A percentile compares a stretch with the other conserved stretches of the same genome.
These are phyloP conservation scores for Tachina fera DNA, from an alignment of 2,888 invertebrate genomes.

Conservation along the genomic window DNA sequence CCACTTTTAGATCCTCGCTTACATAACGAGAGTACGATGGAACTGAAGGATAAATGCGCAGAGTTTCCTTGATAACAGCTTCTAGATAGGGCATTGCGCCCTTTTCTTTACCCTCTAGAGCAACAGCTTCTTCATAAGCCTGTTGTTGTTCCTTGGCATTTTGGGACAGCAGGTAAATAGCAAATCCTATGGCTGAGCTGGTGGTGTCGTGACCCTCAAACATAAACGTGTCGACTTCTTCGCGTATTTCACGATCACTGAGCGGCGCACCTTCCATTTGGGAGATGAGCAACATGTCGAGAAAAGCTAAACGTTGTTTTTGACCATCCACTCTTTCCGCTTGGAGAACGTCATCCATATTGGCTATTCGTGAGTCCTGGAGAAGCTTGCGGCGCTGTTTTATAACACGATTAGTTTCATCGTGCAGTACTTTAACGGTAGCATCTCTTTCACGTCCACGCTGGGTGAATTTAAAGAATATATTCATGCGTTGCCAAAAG, in stretches of 20 bases:
- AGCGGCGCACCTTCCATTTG: slow-evolving; percentile 82
- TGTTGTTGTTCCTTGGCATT: slow-evolving; percentile 83
- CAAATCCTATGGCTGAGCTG: slow-evolving; percentile 84
- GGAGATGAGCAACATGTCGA: slow-evolving; percentile 84
- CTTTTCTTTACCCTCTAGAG: slow-evolving; percentile 80
- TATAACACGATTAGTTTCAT: slow-evolving; percentile 80
- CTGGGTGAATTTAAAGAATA: slow-evolving; percentile 75
- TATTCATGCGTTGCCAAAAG: slow-evolving; percentile 78
- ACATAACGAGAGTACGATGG: slow-evolving; percentile 83
- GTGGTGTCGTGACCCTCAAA: slow-evolving; percentile 83
- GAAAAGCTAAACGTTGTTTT: slow-evolving; percentile 82
- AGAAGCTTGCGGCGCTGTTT: slow-evolving; percentile 77
- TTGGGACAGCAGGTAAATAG: slow-evolving; percentile 84
- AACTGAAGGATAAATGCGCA: slow-evolving; percentile 85
- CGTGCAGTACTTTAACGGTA: slow-evolving; percentile 77
- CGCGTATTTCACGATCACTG: slow-evolving; percentile 84
- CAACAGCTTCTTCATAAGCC: slow-evolving; percentile 82
- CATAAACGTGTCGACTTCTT: slow-evolving; percentile 84
- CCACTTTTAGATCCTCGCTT: slow-evolving; percentile 83
- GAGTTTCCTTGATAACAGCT: slow-evolving; percentile 85
- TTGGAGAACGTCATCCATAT: slow-evolving; percentile 72
- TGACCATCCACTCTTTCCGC: slow-evolving; percentile 75
- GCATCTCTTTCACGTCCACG: slow-evolving; percentile 74
- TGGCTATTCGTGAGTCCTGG: slow-evolving; percentile 74
- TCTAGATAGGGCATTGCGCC: slow-evolving; percentile 84